Percentiles rank a stretch among this genome's conserved stretches.
phyloP scores from a whole-genome alignment of 64 coral and sea anemone genomes.

The Porites lutea region DNA sequence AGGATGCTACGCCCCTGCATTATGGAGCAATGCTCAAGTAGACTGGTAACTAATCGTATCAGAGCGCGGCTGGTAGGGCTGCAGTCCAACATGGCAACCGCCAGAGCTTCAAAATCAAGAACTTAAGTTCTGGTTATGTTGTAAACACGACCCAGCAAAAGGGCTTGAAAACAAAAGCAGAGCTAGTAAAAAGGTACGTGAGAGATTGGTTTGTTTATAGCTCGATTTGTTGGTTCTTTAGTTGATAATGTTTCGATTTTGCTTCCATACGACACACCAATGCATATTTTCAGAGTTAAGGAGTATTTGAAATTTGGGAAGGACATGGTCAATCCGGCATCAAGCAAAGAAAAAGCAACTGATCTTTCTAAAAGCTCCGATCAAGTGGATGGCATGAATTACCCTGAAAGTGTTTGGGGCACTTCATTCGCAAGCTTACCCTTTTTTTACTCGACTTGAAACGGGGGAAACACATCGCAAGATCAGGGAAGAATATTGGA shows the following conservation, averaged over 20 bases:
- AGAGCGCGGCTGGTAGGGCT: too few species aligned
- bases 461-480: constrained; percentile 29
- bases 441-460: constrained; percentile 23
- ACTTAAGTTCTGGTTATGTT: not conserved
- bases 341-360: constrained; percentile 14
- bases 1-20: too few species aligned
- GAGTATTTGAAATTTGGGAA: constrained; percentile 30
- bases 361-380: not conserved
- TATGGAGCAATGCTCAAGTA: too few species aligned
- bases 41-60: too few species aligned
- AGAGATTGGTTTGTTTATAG: not conserved
- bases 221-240: too few species aligned
- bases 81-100: not conserved
- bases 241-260: not conserved
- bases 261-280: too few species aligned
- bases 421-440: constrained; percentile 48
- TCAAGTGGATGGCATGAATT: not conserved
- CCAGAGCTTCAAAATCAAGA: not conserved
- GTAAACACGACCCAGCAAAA: not conserved
- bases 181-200: not conserved
- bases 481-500: constrained; percentile 37
- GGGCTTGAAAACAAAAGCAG: not conserved
- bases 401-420: constrained; percentile 35
- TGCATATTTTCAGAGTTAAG: constrained; percentile 43
- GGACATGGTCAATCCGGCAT: constrained; percentile 47